Conservation (phyloP, 2,113 vertebrate genomes). For the Tachysurus vachellii region DNA sequence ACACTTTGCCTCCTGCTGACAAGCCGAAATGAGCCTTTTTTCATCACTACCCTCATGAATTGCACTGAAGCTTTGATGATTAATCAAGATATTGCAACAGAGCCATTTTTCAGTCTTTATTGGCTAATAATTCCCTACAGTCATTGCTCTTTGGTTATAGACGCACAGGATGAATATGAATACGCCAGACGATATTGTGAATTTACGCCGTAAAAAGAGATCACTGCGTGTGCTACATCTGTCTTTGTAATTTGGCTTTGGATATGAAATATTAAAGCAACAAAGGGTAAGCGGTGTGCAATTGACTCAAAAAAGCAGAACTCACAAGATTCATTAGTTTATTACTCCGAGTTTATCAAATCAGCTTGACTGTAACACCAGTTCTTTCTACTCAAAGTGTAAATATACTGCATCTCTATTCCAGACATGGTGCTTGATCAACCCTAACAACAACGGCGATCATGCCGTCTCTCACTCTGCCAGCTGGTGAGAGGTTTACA, state of each 20-base stretch:
- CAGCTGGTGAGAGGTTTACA: constrained; percentile 29
- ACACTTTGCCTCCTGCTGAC: constrained; percentile 38
- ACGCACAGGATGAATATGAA: constrained; percentile 19
- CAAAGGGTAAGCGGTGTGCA: constrained; percentile 7
- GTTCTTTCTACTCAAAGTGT: constrained; percentile 30
- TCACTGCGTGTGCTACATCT: background rate
- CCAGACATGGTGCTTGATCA: constrained; percentile 52
- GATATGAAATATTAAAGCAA: constrained; percentile 4
- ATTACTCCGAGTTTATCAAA: background rate
- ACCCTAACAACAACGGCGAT: constrained; percentile 21
- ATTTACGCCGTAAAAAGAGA: constrained; percentile 15
- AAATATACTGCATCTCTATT: constrained; percentile 38
- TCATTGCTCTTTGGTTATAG: background rate
- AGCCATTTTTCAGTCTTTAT: constrained; percentile 39
- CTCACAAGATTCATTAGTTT: background rate
- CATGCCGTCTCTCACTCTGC: constrained; percentile 20
- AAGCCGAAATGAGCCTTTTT: constrained; percentile 32
- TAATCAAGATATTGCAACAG: constrained; percentile 44
- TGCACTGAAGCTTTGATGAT: constrained; percentile 40
- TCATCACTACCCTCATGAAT: constrained; percentile 40
- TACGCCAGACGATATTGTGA: constrained; percentile 4
- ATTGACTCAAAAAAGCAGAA: background rate
- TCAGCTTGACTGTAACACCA: constrained; percentile 13
- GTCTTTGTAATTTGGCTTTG: background rate
- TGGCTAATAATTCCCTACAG: constrained; percentile 44